A percentile compares a stretch with the other conserved stretches of the same genome.
Evolutionary conservation across 2,113 vertebrate species (phyloP).

Genomic region (Parotia lawesii): DNA sequence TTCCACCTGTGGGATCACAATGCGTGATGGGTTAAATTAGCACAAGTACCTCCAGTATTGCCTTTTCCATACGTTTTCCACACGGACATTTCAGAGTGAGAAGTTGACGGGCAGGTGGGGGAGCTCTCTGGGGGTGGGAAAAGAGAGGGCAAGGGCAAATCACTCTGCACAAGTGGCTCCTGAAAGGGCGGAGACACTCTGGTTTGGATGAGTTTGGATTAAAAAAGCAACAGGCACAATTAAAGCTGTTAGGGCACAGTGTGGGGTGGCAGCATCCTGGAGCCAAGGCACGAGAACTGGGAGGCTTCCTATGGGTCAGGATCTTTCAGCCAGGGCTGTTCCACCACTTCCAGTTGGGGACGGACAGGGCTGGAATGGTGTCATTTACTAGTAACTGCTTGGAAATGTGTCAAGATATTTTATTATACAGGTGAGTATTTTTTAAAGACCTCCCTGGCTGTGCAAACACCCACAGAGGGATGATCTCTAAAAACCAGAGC

Average conservation of each 20-base stretch:
- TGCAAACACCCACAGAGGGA: neutral
- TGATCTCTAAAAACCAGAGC: neutral
- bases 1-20: neutral
- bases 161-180: neutral
- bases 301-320: neutral
- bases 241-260: neutral
- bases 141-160: neutral
- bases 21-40: neutral
- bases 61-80: neutral
- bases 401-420: neutral
- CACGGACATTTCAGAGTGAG: neutral
- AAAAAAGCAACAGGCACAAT: neutral
- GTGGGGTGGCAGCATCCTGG: neutral
- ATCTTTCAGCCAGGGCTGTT: neutral
- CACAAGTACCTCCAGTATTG: neutral
- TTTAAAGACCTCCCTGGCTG: neutral
- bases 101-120: neutral
- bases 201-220: neutral
- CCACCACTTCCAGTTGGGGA: neutral
- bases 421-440: neutral
- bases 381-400: neutral
- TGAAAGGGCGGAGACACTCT: neutral
- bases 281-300: accelerated
- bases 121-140: neutral
- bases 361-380: neutral